Percentiles rank a stretch among this genome's conserved stretches.
Evolutionary conservation across 1,140 invertebrate genomes (phyloP).

Genomic region (Nephila pilipes): DNA sequence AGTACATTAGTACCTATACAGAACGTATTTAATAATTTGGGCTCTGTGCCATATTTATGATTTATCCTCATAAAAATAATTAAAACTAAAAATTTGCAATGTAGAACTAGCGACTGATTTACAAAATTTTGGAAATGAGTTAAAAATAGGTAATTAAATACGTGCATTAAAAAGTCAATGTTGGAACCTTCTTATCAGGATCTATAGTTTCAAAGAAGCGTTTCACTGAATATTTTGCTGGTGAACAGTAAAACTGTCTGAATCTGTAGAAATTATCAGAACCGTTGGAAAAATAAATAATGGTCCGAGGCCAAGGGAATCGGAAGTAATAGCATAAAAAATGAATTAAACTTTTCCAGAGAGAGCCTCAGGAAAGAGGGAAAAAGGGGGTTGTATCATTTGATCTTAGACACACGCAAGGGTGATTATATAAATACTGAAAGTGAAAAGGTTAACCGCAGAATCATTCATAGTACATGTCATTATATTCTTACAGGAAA

Average conservation of each 20-base stretch:
- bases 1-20: too few species aligned
- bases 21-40: too few species aligned
- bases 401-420: conserved; percentile 44
- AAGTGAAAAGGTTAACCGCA: conserved; percentile 31
- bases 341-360: conserved; percentile 24
- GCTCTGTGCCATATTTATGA: too few species aligned
- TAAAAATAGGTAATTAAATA: too few species aligned
- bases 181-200: too few species aligned
- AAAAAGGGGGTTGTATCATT: neutral
- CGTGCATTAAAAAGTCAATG: too few species aligned
- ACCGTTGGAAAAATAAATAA: conserved; percentile 1
- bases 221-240: neutral
- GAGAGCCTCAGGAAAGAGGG: neutral
- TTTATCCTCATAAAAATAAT: too few species aligned
- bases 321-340: conserved; percentile 41
- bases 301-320: neutral
- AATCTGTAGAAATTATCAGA: neutral
- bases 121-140: too few species aligned
- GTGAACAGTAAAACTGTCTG: neutral
- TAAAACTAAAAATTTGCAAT: too few species aligned
- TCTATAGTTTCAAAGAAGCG: neutral
- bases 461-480: conserved; percentile 8
- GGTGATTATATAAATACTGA: conserved; percentile 12
- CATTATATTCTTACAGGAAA: conserved; percentile 39
- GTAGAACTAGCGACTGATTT: too few species aligned